A percentile compares a stretch with the other conserved stretches of the same genome.
These are phyloP conservation scores for Minunthozetes semirufus DNA, from an alignment of 2,888 invertebrate genomes.

Conservation along the genomic window DNA sequence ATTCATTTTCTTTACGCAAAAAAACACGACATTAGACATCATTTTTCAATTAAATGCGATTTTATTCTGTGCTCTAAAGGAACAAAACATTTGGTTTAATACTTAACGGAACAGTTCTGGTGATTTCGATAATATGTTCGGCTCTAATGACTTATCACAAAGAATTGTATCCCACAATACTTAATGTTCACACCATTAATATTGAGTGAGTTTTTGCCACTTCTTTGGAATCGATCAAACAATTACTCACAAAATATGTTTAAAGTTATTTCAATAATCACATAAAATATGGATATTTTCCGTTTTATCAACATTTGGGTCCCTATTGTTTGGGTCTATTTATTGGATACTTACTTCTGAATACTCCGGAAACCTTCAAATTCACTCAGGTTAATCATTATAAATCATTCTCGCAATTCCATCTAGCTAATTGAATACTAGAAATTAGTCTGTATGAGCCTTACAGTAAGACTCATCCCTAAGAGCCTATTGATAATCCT, in stretches of 20 bases:
- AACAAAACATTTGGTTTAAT: constrained; percentile 1
- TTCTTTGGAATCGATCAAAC: not conserved
- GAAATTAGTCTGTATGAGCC: too few species aligned
- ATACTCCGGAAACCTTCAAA: not conserved
- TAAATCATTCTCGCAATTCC: not conserved
- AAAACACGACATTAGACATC: too few species aligned
- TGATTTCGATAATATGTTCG: constrained; percentile 3
- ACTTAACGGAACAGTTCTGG: constrained; percentile 6
- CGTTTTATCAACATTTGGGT: constrained; percentile 38
- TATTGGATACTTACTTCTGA: constrained; percentile 37
- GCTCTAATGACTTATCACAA: not conserved
- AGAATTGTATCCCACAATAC: constrained; percentile 2
- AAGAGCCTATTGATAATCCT: too few species aligned
- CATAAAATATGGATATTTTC: constrained; percentile 17
- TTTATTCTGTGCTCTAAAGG: not conserved
- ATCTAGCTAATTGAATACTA: not conserved
- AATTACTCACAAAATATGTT: not conserved
- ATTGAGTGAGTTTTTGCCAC: not conserved
- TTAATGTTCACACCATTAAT: constrained; percentile 26
- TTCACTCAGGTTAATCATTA: not conserved
- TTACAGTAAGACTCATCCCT: too few species aligned
- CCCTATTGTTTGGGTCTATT: constrained; percentile 38
- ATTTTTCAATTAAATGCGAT: not conserved
- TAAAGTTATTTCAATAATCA: constrained; percentile 27
- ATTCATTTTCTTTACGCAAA: not conserved